These are phyloP conservation scores for Diadegma fenestrale DNA, from an alignment of 2,888 invertebrate species.

Conservation along the genomic window DNA sequence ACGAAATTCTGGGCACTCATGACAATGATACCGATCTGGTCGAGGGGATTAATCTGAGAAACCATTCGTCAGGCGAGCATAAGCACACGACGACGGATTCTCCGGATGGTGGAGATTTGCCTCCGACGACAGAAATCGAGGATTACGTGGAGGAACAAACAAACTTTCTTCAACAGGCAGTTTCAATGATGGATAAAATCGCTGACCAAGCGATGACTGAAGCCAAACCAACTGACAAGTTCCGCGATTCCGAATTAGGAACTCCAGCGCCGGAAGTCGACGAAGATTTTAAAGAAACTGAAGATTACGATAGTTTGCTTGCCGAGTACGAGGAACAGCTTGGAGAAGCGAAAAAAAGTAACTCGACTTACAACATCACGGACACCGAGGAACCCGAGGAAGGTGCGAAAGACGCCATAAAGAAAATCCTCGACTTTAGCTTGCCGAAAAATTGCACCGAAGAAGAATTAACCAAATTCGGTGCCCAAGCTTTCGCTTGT, in stretches of 20 bases:
- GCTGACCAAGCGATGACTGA: neutral
- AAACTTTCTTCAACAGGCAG: slow-evolving; percentile 1
- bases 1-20: slow-evolving; percentile 43
- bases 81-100: slow-evolving; percentile 30
- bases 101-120: neutral
- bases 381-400: slow-evolving; percentile 83
- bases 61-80: slow-evolving; percentile 22
- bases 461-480: slow-evolving; percentile 85
- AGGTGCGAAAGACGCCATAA: slow-evolving; percentile 80
- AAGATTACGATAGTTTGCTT: slow-evolving; percentile 84
- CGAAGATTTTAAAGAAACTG: slow-evolving; percentile 76
- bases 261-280: slow-evolving; percentile 6
- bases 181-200: neutral
- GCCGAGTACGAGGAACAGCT: slow-evolving; percentile 85
- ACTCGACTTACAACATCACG: slow-evolving; percentile 84
- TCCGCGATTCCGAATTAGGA: slow-evolving; percentile 24
- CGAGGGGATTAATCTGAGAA: slow-evolving; percentile 56
- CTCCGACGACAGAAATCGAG: slow-evolving; percentile 21
- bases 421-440: slow-evolving; percentile 81
- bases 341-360: slow-evolving; percentile 78
- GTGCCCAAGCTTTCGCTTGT: slow-evolving; percentile 83
- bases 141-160: slow-evolving; percentile 55
- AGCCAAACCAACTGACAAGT: neutral
- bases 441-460: slow-evolving; percentile 85
- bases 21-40: slow-evolving; percentile 38